phyloP scores from a whole-genome alignment of 2,113 vertebrate species.

The Theropithecus gelada region DNA sequence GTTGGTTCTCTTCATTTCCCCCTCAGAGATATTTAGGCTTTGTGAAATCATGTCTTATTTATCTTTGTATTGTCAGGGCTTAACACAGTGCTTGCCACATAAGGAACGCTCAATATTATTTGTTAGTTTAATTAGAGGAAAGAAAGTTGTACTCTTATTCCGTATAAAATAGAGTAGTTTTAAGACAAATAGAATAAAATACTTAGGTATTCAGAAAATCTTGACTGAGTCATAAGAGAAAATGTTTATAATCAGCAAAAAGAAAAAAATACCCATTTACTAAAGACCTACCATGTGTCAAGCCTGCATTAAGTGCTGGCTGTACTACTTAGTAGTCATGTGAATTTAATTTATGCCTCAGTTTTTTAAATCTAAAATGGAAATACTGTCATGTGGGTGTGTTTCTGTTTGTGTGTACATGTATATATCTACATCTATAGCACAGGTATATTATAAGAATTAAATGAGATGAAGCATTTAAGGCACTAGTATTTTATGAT shows the following conservation, averaged over 20 bases:
- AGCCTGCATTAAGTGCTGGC: background rate
- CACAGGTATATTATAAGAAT: too few relatives aligned
- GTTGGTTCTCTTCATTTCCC: background rate
- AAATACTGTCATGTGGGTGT: background rate
- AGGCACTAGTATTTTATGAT: background rate
- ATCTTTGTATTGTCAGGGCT: background rate
- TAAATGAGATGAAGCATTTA: too few relatives aligned
- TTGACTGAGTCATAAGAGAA: slow-evolving; percentile 3
- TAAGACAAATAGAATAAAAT: slow-evolving; percentile 27
- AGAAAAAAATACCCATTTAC: background rate
- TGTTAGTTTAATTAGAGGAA: slow-evolving; percentile 2
- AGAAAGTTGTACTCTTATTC: background rate
- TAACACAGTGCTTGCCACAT: background rate
- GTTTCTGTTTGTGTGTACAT: background rate
- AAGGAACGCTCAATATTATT: background rate
- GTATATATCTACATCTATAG: too few relatives aligned
- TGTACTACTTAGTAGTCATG: background rate
- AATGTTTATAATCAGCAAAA: background rate
- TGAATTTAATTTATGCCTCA: background rate
- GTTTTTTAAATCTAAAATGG: background rate
- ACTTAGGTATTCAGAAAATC: background rate
- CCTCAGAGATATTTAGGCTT: background rate
- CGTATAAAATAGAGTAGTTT: slow-evolving; percentile 34
- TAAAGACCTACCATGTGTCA: background rate
- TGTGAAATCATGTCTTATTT: background rate